Evolutionary conservation across 2,113 vertebrate genomes (phyloP).

Genomic region (Polyodon spathula): DNA sequence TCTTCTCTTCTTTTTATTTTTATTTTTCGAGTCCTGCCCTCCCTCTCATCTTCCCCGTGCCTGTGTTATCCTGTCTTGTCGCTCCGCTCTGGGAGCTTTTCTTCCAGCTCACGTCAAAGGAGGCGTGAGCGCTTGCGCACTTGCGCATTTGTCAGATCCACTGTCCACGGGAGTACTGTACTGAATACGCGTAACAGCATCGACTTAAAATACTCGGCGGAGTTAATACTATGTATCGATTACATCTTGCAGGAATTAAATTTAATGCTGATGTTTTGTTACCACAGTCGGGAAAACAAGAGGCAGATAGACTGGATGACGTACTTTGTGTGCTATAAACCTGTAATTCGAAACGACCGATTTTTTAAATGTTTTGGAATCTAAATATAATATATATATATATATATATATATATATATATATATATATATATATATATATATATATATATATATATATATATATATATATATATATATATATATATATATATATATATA

Average conservation of each 20-base stretch:
- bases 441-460: no score
- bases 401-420: no score
- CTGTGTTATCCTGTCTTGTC: slow-evolving; percentile 34
- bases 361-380: no score
- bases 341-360: no score
- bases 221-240: neutral
- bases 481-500: no score
- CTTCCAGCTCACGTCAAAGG: slow-evolving; percentile 43
- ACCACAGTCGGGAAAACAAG: no score
- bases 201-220: neutral
- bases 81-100: slow-evolving; percentile 35
- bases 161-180: slow-evolving; percentile 11
- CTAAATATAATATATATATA: no score
- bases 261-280: no score
- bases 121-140: slow-evolving; percentile 43
- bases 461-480: no score
- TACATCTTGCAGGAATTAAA: neutral
- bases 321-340: no score
- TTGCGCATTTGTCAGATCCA: slow-evolving; percentile 24
- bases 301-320: no score
- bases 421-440: no score
- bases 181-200: slow-evolving; percentile 9
- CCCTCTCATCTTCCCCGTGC: slow-evolving; percentile 12
- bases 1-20: neutral
- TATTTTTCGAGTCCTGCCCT: slow-evolving; percentile 7